These are phyloP conservation scores for Hylaea fasciaria DNA, from an alignment of 2,888 invertebrate genomes.

Conservation along the genomic window DNA sequence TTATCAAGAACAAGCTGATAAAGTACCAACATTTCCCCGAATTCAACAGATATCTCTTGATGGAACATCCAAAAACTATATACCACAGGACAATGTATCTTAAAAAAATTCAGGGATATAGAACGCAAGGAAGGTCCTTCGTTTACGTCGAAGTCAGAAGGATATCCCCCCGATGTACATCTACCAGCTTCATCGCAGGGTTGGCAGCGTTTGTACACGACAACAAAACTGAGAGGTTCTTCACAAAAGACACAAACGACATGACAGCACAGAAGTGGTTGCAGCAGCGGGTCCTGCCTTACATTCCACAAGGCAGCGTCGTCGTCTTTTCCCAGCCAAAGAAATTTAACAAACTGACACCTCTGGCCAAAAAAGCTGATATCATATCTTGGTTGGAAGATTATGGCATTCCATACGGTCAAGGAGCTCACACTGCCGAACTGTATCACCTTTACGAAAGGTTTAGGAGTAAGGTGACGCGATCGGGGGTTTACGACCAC, in stretches of 20 bases:
- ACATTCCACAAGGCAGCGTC: conserved; percentile 13
- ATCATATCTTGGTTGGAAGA: conserved; percentile 28
- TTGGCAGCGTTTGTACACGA: conserved; percentile 24
- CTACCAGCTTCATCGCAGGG: conserved; percentile 14
- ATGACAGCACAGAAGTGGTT: conserved; percentile 30
- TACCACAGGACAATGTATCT: conserved; percentile 35
- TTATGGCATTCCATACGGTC: conserved; percentile 17
- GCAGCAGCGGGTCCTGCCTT: conserved; percentile 14
- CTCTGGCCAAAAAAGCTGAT: neutral
- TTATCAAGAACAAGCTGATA: conserved; percentile 32
- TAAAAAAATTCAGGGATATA: conserved; percentile 17
- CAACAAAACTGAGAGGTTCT: conserved; percentile 16
- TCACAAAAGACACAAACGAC: conserved; percentile 19
- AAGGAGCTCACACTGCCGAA: conserved; percentile 16
- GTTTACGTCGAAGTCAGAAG: conserved; percentile 28
- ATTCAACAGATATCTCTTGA: conserved; percentile 28
- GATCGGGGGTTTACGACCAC: conserved; percentile 28
- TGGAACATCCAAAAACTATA: conserved; percentile 30
- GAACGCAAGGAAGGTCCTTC: conserved; percentile 17
- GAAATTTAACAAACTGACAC: conserved; percentile 8
- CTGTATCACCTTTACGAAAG: conserved; percentile 24
- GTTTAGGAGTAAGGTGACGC: conserved; percentile 10
- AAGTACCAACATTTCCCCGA: conserved; percentile 28
- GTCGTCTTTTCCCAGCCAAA: conserved; percentile 23
- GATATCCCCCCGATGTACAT: neutral